Evolutionary conservation across 2,888 invertebrate genomes (phyloP).

Genomic region (Alentia gelatinosa): DNA sequence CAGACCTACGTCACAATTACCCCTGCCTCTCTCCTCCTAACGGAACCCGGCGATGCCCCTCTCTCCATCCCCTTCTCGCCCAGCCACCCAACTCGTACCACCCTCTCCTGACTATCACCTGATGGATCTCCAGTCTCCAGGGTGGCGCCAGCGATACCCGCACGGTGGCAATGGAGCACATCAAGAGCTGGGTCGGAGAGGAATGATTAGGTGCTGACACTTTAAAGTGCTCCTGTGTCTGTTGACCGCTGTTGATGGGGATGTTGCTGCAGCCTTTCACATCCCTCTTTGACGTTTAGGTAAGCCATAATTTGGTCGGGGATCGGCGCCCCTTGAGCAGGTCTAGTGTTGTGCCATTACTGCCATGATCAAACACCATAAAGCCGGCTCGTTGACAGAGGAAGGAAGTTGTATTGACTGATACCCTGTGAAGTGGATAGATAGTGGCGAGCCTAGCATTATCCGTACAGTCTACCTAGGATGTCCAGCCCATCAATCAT

Average conservation of each 20-base stretch:
- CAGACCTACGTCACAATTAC: not conserved
- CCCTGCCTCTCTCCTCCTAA: not conserved
- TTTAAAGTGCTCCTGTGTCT: not conserved
- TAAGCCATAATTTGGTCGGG: not conserved
- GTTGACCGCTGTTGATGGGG: not conserved
- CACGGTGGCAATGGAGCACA: not conserved
- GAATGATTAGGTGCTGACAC: conserved; percentile 7
- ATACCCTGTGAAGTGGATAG: not conserved
- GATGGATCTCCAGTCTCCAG: conserved; percentile 15
- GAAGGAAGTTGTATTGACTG: conserved; percentile 1
- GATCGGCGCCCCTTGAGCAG: not conserved
- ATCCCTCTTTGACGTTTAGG: not conserved
- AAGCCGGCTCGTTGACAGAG: not conserved
- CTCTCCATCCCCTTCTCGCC: not conserved
- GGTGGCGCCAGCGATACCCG: not conserved
- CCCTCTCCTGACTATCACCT: conserved; percentile 7
- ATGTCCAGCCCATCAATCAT: too few species aligned
- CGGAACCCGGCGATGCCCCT: not conserved
- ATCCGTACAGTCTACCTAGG: too few species aligned
- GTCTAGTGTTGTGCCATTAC: not conserved
- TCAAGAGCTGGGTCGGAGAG: not conserved
- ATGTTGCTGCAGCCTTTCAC: not conserved
- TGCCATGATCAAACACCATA: not conserved
- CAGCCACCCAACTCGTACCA: not conserved
- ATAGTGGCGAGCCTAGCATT: too few species aligned